Conservation (phyloP, 2,113 vertebrate genomes). For the Macquaria ambigua region DNA sequence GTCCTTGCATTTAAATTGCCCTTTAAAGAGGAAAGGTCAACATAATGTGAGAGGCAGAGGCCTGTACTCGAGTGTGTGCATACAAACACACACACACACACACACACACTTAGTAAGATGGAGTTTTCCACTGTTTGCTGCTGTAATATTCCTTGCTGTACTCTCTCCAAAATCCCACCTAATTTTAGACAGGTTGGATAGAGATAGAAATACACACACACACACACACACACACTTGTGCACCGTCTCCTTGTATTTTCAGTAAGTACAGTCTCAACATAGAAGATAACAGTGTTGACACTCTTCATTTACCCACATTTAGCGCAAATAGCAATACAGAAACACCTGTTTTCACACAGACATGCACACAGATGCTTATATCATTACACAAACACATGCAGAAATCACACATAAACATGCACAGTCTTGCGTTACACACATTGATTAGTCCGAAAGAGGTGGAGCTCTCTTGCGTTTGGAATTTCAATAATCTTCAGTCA, state of each 20-base stretch:
- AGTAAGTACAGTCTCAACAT: not conserved
- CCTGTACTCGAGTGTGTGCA: constrained; percentile 18
- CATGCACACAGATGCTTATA: not conserved
- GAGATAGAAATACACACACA: constrained; percentile 43
- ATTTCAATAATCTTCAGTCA: constrained; percentile 40
- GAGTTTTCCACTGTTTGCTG: constrained; percentile 80
- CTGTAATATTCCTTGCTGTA: constrained; percentile 78
- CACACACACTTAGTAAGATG: constrained; percentile 40
- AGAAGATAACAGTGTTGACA: constrained; percentile 19
- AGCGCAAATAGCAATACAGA: not conserved
- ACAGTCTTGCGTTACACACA: not conserved
- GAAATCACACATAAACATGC: constrained; percentile 1
- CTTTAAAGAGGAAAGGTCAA: constrained; percentile 57
- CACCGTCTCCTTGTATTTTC: not conserved
- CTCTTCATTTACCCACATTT: constrained; percentile 17
- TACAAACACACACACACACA: constrained; percentile 43
- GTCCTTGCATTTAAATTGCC: constrained; percentile 35
- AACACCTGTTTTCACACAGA: constrained; percentile 50
- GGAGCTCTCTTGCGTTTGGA: constrained; percentile 10
- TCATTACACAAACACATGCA: not conserved
- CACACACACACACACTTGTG: not conserved
- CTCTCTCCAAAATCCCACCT: constrained; percentile 60
- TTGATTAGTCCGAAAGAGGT: not conserved
- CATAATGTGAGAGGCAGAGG: constrained; percentile 29
- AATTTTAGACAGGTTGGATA: constrained; percentile 42